These are phyloP conservation scores for Sminthurinus signatus DNA, from an alignment of 1,140 invertebrate genomes.

Conservation along the genomic window DNA sequence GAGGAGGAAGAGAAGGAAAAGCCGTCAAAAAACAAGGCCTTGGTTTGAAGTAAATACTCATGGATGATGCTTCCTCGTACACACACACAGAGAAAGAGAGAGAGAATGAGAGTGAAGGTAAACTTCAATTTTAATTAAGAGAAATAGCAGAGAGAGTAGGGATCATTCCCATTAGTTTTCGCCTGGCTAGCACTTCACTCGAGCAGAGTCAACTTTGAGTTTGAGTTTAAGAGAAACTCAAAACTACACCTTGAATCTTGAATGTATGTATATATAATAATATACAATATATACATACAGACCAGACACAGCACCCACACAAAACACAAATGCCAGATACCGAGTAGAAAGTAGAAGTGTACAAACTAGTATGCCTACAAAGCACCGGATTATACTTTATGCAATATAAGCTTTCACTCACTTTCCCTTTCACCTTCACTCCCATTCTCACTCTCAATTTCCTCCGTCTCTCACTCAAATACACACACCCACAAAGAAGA, in stretches of 20 bases:
- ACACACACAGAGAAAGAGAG: neutral
- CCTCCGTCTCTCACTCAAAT: too few relatives aligned
- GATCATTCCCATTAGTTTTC: constrained; percentile 21
- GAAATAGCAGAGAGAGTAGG: constrained; percentile 13
- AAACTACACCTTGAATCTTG: neutral
- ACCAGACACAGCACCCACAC: neutral
- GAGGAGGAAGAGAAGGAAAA: neutral
- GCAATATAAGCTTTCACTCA: neutral
- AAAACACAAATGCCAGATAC: neutral
- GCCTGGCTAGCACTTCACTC: neutral
- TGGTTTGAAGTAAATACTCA: neutral
- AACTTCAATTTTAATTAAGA: constrained; percentile 34
- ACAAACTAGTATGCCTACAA: neutral
- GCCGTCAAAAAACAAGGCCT: neutral
- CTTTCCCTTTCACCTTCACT: neutral
- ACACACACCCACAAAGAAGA: too few relatives aligned
- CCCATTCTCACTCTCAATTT: neutral
- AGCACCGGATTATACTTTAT: neutral
- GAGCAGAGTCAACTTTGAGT: too few relatives aligned
- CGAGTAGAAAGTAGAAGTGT: neutral
- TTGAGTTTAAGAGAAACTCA: too few relatives aligned
- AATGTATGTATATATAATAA: neutral
- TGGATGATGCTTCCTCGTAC: neutral
- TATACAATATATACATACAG: neutral
- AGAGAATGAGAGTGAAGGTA: constrained; percentile 8